Percentiles rank a stretch among this genome's conserved stretches.
Evolutionary conservation across 1,140 invertebrate genomes (phyloP).

Genomic region (Musca domestica): DNA sequence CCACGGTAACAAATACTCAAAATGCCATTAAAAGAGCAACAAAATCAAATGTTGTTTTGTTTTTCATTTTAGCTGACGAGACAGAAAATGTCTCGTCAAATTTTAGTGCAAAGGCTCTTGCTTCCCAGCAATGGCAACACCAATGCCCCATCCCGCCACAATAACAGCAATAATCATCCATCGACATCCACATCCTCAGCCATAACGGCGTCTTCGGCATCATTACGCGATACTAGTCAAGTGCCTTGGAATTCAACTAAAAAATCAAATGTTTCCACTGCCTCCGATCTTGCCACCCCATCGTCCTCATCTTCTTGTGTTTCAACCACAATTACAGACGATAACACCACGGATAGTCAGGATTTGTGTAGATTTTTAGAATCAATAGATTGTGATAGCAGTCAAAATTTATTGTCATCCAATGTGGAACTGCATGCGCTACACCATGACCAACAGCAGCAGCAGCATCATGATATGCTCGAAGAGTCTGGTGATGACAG

Average conservation of each 20-base stretch:
- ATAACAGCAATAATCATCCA: background rate
- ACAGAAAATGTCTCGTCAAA: conserved; percentile 42
- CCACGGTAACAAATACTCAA: conserved; percentile 12
- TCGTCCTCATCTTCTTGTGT: too few relatives aligned
- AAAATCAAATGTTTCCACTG: too few relatives aligned
- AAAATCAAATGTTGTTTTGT: background rate
- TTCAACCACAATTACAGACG: too few relatives aligned
- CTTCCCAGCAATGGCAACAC: conserved; percentile 25
- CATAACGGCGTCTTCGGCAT: background rate
- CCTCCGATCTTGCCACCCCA: too few relatives aligned
- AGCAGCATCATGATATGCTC: background rate
- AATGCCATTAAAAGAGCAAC: background rate
- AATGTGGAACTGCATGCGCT: too few relatives aligned
- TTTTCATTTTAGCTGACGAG: conserved; percentile 37
- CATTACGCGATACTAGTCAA: background rate
- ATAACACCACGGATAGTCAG: too few relatives aligned
- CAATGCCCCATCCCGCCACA: background rate
- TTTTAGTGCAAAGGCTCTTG: conserved; percentile 45
- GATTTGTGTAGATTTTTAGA: too few relatives aligned
- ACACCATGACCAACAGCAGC: background rate
- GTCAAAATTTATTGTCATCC: too few relatives aligned
- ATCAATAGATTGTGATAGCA: too few relatives aligned
- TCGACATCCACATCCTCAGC: background rate
- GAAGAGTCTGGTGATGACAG: background rate
- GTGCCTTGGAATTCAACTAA: conserved; percentile 5